Conservation (phyloP, 2,888 invertebrate genomes). For the Psococerastis gibbosa region DNA sequence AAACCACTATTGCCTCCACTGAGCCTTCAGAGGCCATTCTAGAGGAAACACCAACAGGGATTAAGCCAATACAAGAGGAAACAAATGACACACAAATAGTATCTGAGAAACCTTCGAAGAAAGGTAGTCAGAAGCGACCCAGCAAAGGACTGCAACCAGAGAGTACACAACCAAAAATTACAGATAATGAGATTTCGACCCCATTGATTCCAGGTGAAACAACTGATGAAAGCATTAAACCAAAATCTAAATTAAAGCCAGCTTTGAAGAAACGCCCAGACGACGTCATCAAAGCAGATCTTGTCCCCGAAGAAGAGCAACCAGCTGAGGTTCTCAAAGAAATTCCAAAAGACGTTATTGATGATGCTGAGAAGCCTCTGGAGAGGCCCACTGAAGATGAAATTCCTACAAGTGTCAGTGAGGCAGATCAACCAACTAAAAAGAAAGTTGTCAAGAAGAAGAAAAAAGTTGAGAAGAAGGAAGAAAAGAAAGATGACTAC, state of each 20-base stretch:
- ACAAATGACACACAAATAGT: background rate
- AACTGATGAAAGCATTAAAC: background rate
- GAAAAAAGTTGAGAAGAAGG: slow-evolving; percentile 9
- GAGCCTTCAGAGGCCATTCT: background rate
- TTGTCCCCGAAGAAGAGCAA: slow-evolving; percentile 21
- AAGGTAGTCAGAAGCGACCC: background rate
- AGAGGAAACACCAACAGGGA: background rate
- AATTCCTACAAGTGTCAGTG: slow-evolving; percentile 17
- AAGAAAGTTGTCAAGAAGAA: slow-evolving; percentile 19
- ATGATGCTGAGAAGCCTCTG: slow-evolving; percentile 13
- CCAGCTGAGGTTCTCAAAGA: slow-evolving; percentile 10
- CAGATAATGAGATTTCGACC: too few relatives aligned
- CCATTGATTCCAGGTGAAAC: background rate
- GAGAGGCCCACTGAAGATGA: slow-evolving; percentile 21
- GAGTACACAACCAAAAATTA: too few relatives aligned
- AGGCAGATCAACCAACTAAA: slow-evolving; percentile 18
- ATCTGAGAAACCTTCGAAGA: background rate
- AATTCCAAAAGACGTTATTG: slow-evolving; percentile 12
- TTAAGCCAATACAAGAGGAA: background rate
- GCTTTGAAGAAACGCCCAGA: slow-evolving; percentile 18
- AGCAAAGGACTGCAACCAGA: background rate
- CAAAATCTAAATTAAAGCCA: background rate
- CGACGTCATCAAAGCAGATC: slow-evolving; percentile 27
- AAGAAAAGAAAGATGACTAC: slow-evolving; percentile 1
- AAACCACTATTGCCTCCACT: background rate